Conservation (phyloP, 2,113 vertebrate species). For the Poeciliopsis turrubarensis region DNA sequence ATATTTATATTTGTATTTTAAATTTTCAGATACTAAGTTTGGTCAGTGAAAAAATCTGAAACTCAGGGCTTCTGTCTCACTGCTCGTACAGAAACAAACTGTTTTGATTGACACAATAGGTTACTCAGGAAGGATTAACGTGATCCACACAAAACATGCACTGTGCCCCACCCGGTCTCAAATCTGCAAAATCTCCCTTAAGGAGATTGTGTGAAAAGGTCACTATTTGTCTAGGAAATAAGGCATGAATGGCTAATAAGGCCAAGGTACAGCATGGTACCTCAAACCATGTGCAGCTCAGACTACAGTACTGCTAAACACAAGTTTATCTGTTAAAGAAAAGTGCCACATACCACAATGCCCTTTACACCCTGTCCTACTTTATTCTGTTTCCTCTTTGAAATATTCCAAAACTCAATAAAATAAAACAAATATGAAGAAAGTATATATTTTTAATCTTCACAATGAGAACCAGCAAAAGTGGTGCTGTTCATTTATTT, state of each 20-base stretch:
- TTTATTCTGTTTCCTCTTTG: background rate
- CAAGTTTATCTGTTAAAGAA: background rate
- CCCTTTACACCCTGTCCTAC: background rate
- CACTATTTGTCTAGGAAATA: conserved; percentile 39
- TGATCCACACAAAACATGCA: conserved; percentile 38
- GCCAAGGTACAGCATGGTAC: conserved; percentile 32
- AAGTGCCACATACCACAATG: background rate
- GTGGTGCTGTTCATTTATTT: background rate
- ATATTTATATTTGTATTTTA: background rate
- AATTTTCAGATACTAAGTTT: background rate
- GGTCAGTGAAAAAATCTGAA: background rate
- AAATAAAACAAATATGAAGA: background rate
- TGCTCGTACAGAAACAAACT: conserved; percentile 16
- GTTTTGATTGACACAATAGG: conserved; percentile 1
- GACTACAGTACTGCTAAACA: conserved; percentile 7
- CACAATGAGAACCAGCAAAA: background rate
- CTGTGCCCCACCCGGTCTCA: conserved; percentile 32
- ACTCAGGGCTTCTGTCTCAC: background rate
- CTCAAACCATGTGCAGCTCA: conserved; percentile 29
- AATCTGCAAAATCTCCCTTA: conserved; percentile 58
- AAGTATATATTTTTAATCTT: background rate
- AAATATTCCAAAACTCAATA: background rate
- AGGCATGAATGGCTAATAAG: conserved; percentile 34
- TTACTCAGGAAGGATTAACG: conserved; percentile 44
- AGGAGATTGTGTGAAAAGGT: conserved; percentile 43